These are phyloP conservation scores for Hymenopus coronatus DNA, from an alignment of 2,888 invertebrate genomes.

Conservation along the genomic window DNA sequence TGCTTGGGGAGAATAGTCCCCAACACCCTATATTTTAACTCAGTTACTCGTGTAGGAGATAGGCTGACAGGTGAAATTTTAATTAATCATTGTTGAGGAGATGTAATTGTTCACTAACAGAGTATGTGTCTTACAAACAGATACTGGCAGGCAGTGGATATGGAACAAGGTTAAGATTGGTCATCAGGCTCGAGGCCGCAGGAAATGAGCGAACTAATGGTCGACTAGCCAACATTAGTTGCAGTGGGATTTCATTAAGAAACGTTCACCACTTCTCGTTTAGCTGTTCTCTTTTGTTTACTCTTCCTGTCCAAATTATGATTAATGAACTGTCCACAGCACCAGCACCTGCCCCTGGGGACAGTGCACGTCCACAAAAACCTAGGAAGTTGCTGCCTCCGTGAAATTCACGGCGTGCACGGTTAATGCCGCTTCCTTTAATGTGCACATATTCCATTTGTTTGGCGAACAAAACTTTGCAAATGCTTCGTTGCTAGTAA, in stretches of 20 bases:
- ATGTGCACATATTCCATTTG: neutral
- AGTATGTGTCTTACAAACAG: neutral
- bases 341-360: neutral
- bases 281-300: slow-evolving; percentile 22
- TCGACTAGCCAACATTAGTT: neutral
- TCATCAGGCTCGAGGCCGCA: neutral
- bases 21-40: too few species aligned
- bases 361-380: neutral
- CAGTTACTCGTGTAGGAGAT: too few species aligned
- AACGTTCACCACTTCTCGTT: neutral
- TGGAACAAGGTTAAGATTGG: neutral
- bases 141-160: neutral
- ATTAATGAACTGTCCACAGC: slow-evolving; percentile 20
- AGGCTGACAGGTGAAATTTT: neutral
- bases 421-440: neutral
- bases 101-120: neutral
- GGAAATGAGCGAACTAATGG: slow-evolving; percentile 10
- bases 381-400: neutral
- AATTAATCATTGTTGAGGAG: neutral
- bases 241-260: slow-evolving; percentile 4
- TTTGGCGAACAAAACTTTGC: too few species aligned
- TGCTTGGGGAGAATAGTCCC: too few species aligned
- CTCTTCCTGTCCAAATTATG: slow-evolving; percentile 23
- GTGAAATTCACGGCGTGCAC: neutral
- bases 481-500: too few species aligned